These are phyloP conservation scores for Volucella inanis DNA, from an alignment of 2,888 invertebrate species.

Conservation along the genomic window DNA sequence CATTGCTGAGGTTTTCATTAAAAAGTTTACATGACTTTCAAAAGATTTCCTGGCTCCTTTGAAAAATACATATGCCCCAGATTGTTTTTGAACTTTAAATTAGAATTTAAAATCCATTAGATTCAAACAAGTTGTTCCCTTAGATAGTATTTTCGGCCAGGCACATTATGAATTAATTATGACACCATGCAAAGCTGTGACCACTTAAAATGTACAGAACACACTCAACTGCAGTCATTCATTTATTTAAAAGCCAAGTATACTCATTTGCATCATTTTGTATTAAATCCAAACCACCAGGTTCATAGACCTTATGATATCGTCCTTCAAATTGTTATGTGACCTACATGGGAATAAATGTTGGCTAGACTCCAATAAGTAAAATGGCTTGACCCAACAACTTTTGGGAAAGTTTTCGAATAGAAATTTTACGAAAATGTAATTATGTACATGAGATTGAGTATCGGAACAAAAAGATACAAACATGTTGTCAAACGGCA, in stretches of 20 bases:
- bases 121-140: too few relatives aligned
- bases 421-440: neutral
- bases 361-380: conserved; percentile 48
- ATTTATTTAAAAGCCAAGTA: neutral
- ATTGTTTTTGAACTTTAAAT: too few relatives aligned
- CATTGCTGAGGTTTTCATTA: neutral
- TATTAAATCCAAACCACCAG: neutral
- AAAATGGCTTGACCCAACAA: conserved; percentile 18
- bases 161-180: too few relatives aligned
- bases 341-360: conserved; percentile 23
- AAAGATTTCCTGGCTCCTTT: neutral
- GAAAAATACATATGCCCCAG: too few relatives aligned
- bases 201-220: neutral
- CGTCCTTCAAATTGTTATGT: neutral
- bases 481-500: too few relatives aligned
- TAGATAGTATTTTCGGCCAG: too few relatives aligned
- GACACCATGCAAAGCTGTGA: too few relatives aligned
- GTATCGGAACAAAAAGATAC: too few relatives aligned
- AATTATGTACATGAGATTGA: neutral
- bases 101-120: too few relatives aligned
- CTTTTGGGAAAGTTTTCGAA: conserved; percentile 19
- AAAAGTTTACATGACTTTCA: conserved; percentile 3
- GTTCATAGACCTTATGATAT: conserved; percentile 20
- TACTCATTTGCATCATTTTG: too few relatives aligned
- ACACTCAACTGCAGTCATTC: neutral